A percentile compares a stretch with the other conserved stretches of the same genome.
phyloP scores from a whole-genome alignment of 2,797 vertebrate genomes.

The Spizella passerina region DNA sequence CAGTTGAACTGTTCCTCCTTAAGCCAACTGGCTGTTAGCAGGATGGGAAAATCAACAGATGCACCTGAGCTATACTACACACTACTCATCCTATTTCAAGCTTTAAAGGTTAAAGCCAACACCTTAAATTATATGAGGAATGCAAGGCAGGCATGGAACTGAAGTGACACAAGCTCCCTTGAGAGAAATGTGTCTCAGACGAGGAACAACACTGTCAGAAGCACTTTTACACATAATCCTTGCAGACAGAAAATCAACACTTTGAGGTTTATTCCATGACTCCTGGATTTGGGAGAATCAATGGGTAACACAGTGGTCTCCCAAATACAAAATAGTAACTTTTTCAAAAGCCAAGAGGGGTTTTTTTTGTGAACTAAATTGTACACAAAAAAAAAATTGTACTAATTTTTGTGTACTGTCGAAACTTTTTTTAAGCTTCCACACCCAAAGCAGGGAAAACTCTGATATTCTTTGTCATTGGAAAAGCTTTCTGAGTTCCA shows the following conservation, averaged over 20 bases:
- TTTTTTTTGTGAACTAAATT: neutral
- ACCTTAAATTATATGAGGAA: neutral
- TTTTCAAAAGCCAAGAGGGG: fast-evolving
- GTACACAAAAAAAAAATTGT: neutral
- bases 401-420: neutral
- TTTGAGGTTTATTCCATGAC: neutral
- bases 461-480: neutral
- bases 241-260: neutral
- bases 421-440: neutral
- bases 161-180: neutral
- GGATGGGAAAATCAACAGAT: neutral
- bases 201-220: neutral
- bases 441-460: neutral
- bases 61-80: neutral
- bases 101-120: conserved; percentile 26
- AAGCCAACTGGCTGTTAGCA: neutral
- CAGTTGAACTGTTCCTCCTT: neutral
- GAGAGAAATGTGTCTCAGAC: neutral
- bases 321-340: neutral
- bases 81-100: neutral
- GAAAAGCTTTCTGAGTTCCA: neutral
- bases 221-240: conserved; percentile 1
- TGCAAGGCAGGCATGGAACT: neutral
- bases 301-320: neutral
- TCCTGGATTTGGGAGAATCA: neutral